These are phyloP conservation scores for Hofmannophila pseudospretella DNA, from an alignment of 2,888 invertebrate genomes.

Conservation along the genomic window DNA sequence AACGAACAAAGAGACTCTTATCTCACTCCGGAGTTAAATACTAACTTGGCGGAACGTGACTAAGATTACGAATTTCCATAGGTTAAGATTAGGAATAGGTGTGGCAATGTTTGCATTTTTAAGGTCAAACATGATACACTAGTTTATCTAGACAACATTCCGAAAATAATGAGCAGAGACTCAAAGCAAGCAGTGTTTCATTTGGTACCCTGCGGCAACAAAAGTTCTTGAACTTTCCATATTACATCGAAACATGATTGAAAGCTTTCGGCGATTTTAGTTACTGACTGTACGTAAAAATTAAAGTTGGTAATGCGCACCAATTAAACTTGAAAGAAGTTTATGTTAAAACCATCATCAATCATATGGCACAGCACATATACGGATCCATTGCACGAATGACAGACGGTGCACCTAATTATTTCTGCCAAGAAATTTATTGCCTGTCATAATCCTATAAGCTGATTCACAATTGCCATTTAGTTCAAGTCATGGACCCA, in stretches of 20 bases:
- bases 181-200: neutral
- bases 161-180: neutral
- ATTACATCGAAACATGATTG: too few species aligned
- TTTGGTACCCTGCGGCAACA: neutral
- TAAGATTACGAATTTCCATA: constrained; percentile 41
- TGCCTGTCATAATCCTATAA: constrained; percentile 4
- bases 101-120: constrained; percentile 38
- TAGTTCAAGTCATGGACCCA: neutral
- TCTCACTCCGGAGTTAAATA: constrained; percentile 53
- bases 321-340: neutral
- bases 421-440: constrained; percentile 9
- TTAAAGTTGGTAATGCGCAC: too few species aligned
- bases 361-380: constrained; percentile 6
- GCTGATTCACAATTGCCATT: constrained; percentile 2
- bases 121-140: constrained; percentile 9
- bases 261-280: too few species aligned
- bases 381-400: too few species aligned
- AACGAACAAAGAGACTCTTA: constrained; percentile 51
- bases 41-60: constrained; percentile 58
- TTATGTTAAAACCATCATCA: constrained; percentile 6
- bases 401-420: constrained; percentile 10
- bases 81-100: constrained; percentile 35
- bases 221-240: too few species aligned
- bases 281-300: too few species aligned
- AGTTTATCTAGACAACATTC: constrained; percentile 3